These are phyloP conservation scores for Chionoecetes opilio DNA, from an alignment of 1,140 invertebrate species.

Conservation along the genomic window DNA sequence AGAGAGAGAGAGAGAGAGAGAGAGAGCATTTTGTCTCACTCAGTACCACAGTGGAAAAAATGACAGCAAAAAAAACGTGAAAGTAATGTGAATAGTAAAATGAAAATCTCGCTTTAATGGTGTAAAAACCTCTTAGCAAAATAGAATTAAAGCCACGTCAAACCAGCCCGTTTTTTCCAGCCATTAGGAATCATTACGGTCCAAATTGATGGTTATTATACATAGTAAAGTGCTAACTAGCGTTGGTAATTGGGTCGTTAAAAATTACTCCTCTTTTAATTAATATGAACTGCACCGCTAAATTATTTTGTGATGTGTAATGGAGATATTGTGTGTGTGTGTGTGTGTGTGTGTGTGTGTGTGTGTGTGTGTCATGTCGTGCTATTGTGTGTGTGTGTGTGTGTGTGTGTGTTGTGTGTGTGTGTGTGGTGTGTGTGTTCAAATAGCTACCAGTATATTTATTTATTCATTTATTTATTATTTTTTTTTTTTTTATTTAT, in stretches of 20 bases:
- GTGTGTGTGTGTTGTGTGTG: no score
- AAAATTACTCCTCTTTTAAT: not conserved
- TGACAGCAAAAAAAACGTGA: no score
- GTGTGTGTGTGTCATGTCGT: not conserved
- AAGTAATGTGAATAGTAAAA: no score
- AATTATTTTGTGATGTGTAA: not conserved
- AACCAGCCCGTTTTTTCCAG: not conserved
- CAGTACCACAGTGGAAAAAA: no score
- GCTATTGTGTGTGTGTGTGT: not conserved
- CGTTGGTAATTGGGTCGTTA: not conserved
- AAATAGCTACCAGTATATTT: slow-evolving; percentile 39
- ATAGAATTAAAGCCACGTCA: no score
- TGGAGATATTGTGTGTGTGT: slow-evolving; percentile 23
- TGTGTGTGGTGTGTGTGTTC: not conserved
- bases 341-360: not conserved
- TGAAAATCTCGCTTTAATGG: no score
- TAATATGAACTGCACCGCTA: not conserved
- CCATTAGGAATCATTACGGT: not conserved
- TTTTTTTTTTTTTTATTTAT: slow-evolving; percentile 36
- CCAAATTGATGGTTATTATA: not conserved
- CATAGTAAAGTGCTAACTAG: slow-evolving; percentile 29
- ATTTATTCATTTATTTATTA: slow-evolving; percentile 46
- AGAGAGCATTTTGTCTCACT: no score
- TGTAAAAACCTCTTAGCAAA: no score
- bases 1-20: not conserved